phyloP scores from a whole-genome alignment of 2,113 vertebrate genomes.

The Anser cygnoides region DNA sequence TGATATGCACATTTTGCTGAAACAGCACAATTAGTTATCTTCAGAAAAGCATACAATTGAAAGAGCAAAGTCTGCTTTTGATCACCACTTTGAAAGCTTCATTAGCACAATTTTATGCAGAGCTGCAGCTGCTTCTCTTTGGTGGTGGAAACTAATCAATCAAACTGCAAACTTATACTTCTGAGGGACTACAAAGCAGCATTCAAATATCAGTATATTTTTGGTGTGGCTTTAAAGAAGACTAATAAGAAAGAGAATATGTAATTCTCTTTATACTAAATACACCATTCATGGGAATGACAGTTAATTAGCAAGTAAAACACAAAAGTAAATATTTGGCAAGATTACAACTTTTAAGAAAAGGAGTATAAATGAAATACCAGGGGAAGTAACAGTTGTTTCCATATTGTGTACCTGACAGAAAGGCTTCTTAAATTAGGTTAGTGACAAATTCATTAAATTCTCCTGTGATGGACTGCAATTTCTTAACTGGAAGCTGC shows the following conservation, averaged over 20 bases:
- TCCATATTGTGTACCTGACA: background rate
- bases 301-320: slow-evolving; percentile 54
- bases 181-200: slow-evolving; percentile 55
- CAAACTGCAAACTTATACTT: slow-evolving; percentile 54
- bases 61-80: slow-evolving; percentile 68
- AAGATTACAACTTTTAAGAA: slow-evolving; percentile 53
- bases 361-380: slow-evolving; percentile 1
- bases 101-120: slow-evolving; percentile 69
- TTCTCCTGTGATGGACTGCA: background rate
- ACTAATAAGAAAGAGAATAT: slow-evolving; percentile 44
- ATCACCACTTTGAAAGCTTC: slow-evolving; percentile 71
- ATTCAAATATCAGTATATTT: slow-evolving; percentile 59
- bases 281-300: slow-evolving; percentile 36
- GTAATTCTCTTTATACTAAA: slow-evolving; percentile 52
- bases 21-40: slow-evolving; percentile 68
- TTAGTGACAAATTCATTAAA: background rate
- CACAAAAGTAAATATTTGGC: slow-evolving; percentile 66
- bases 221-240: slow-evolving; percentile 46
- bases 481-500: slow-evolving; percentile 38
- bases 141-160: slow-evolving; percentile 68
- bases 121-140: slow-evolving; percentile 67
- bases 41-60: slow-evolving; percentile 62
- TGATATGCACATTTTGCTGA: slow-evolving; percentile 71
- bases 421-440: background rate
- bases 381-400: slow-evolving; percentile 16